These are phyloP conservation scores for Suillia variegata DNA, from an alignment of 2,888 invertebrate species.

Conservation along the genomic window DNA sequence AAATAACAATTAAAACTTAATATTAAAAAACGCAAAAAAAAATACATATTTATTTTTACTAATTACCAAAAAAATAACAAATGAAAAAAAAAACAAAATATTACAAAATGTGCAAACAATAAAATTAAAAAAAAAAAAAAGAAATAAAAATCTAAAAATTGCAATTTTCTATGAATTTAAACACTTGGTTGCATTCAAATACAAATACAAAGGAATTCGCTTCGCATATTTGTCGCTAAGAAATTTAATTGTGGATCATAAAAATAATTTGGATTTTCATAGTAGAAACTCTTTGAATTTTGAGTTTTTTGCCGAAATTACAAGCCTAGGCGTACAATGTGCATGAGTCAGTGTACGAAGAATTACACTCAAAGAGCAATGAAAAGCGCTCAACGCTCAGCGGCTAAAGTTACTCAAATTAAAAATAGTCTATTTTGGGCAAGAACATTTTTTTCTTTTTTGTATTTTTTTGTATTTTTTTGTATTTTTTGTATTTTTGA, in stretches of 20 bases:
- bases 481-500: no score
- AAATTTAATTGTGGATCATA: no score
- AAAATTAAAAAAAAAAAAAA: slow-evolving; percentile 30
- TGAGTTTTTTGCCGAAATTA: background rate
- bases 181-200: no score
- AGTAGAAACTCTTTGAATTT: no score
- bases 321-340: no score
- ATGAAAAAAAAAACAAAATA: no score
- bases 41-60: slow-evolving; percentile 21
- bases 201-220: no score
- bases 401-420: background rate
- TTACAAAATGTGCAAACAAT: slow-evolving; percentile 21
- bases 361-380: background rate
- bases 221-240: no score
- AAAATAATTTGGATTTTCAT: no score
- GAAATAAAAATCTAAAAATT: slow-evolving; percentile 2
- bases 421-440: background rate
- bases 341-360: background rate
- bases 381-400: background rate
- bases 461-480: no score
- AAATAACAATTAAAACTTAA: slow-evolving; percentile 21
- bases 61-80: slow-evolving; percentile 34
- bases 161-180: slow-evolving; percentile 1
- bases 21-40: slow-evolving; percentile 31
- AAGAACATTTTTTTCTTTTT: background rate